Conservation (phyloP, 2,888 invertebrate species). For the Nezara viridula region DNA sequence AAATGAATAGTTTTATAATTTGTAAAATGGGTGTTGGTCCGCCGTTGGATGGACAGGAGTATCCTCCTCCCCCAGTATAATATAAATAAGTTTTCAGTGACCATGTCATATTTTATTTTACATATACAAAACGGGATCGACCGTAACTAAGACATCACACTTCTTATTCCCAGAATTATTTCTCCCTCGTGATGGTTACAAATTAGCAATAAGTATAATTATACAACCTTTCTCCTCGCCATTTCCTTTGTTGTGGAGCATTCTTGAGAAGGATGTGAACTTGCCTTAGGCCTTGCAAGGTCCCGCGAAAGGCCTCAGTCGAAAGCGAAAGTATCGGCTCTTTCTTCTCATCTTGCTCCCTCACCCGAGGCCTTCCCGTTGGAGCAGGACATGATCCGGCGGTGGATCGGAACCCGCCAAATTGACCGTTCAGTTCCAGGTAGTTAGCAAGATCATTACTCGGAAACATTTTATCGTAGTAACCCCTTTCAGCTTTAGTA, state of each 20-base stretch:
- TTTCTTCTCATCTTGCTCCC: not conserved
- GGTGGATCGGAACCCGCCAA: not conserved
- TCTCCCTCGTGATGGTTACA: too few species aligned
- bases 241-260: not conserved
- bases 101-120: too few species aligned
- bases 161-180: too few species aligned
- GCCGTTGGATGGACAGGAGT: too few species aligned
- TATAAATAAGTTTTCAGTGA: too few species aligned
- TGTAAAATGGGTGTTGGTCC: too few species aligned
- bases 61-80: too few species aligned
- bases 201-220: too few species aligned
- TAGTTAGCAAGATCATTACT: not conserved
- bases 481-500: not conserved
- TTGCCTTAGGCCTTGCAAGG: not conserved
- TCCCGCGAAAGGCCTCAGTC: not conserved
- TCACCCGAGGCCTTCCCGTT: not conserved
- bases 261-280: not conserved
- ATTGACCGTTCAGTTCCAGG: not conserved
- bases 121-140: too few species aligned
- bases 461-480: not conserved
- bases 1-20: too few species aligned
- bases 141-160: too few species aligned
- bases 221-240: not conserved
- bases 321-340: not conserved
- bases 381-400: not conserved